Evolutionary conservation across 2,797 vertebrate genomes (phyloP), one percentile per base, ranked within the genome.

Genomic region (Anguilla marmorata): DNA sequence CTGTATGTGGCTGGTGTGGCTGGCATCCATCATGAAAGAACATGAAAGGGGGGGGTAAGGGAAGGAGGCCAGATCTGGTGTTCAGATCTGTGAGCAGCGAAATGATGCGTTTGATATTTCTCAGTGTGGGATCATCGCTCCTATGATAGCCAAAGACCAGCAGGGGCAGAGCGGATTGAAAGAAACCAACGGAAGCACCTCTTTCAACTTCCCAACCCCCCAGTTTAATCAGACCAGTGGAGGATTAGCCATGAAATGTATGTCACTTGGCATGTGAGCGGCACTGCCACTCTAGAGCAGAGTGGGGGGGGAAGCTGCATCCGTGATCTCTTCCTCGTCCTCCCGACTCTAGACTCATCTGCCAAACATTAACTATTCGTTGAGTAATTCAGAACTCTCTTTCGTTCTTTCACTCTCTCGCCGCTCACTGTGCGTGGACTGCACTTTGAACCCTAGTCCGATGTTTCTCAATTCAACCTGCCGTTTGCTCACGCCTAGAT

Each of bases 351-450:
- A 58, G 74, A 85, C 48, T 16, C 37, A 60, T 60, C 72, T 83
- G 88, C 45, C 83, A 89, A 88, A 82, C 86, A 90, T 88, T 90
- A 89, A 88, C 86, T 11, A 60, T 19, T 30, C 30, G 41, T 79
- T 89, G 82, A 63, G 87, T 79, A 88, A 87, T 74, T 60, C 63
- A 66, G 24, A 86, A 74, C 85, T 58, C 24, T 16, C 37, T 41
- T 30, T 83, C 33, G 12, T 12, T 79, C 86, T 33, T 84, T 60
- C 48, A 41, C 63, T 5, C 30, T 30, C n/a, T 21, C 27, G n/a
- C 37, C 30, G 24, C 48, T 37, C 14, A 30, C 66, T 89, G 54
- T 56, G 19, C 30, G 56, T 82, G 56, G 12, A 24, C 41, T 85
- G 84, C 72, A 89, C 86, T 82, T 82, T 87, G 89, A 86, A 82